A percentile compares a stretch with the other conserved stretches of the same genome.
phyloP scores from a whole-genome alignment of 1,140 invertebrate species.

The Eufriesea mexicana region DNA sequence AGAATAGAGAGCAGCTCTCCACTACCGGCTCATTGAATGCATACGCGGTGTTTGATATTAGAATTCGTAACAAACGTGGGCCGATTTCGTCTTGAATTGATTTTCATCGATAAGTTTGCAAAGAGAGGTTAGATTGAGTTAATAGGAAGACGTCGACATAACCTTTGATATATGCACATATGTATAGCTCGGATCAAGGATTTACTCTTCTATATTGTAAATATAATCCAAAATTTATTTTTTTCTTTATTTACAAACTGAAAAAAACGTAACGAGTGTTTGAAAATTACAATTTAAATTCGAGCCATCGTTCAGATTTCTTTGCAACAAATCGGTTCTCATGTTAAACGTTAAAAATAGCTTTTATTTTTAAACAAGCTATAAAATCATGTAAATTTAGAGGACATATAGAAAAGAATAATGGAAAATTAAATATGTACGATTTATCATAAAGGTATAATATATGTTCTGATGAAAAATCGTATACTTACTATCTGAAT shows the following conservation, averaged over 20 bases:
- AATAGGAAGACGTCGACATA: background rate
- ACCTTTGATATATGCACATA: background rate
- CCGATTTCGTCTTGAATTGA: background rate
- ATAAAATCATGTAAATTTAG: background rate
- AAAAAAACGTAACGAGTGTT: background rate
- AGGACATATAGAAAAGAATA: background rate
- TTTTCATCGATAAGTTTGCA: background rate
- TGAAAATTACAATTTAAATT: background rate
- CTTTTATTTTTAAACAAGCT: too few species aligned
- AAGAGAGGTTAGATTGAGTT: background rate
- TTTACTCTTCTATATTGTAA: background rate
- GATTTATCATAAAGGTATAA: background rate
- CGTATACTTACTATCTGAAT: background rate
- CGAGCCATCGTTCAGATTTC: background rate
- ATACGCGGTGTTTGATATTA: constrained; percentile 25
- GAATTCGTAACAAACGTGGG: background rate
- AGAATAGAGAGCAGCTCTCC: constrained; percentile 51
- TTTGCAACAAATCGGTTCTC: constrained; percentile 14
- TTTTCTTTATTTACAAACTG: background rate
- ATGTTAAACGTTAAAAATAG: constrained; percentile 16
- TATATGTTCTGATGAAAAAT: background rate
- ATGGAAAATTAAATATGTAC: background rate
- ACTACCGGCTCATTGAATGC: constrained; percentile 49
- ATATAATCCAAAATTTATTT: background rate
- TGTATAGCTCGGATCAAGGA: too few species aligned